A percentile compares a stretch with the other conserved stretches of the same genome.
phyloP scores from a whole-genome alignment of 2,113 vertebrate genomes.

The Chroicocephalus ridibundus region DNA sequence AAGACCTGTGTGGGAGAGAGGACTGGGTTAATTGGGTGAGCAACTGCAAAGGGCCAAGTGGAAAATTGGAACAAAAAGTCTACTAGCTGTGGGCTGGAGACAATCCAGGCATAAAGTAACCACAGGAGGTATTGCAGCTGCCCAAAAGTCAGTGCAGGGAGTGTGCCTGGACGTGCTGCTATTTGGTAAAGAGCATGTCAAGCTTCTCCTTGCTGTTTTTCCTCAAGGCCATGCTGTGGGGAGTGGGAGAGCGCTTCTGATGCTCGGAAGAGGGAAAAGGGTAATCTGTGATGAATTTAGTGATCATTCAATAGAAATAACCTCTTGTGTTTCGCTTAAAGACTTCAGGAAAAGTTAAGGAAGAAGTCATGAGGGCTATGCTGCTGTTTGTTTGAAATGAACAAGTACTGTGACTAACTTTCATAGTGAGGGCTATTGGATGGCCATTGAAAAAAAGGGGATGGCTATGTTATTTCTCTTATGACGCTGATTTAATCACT shows the following conservation, averaged over 20 bases:
- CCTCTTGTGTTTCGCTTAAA: not conserved
- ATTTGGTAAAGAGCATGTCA: not conserved
- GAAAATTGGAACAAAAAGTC: not conserved
- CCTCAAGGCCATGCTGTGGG: not conserved
- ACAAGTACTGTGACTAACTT: not conserved
- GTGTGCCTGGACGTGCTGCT: not conserved
- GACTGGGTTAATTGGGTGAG: not conserved
- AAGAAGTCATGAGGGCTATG: not conserved
- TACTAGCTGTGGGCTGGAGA: not conserved
- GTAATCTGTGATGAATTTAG: not conserved
- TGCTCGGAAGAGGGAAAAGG: not conserved
- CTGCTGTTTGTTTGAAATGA: not conserved
- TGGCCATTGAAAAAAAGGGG: not conserved
- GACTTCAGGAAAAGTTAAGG: not conserved
- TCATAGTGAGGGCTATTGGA: not conserved
- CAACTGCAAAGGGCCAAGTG: not conserved
- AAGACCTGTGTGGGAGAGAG: not conserved
- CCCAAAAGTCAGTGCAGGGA: not conserved
- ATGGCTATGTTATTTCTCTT: not conserved
- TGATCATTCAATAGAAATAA: not conserved
- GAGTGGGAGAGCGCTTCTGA: not conserved
- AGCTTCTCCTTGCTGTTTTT: not conserved
- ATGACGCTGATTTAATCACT: not conserved
- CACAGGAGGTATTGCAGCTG: not conserved
- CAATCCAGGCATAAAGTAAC: not conserved